Evolutionary conservation across 2,888 invertebrate genomes (phyloP), one percentile per base, ranked within the genome.

Genomic region (Parnassius smintheus): DNA sequence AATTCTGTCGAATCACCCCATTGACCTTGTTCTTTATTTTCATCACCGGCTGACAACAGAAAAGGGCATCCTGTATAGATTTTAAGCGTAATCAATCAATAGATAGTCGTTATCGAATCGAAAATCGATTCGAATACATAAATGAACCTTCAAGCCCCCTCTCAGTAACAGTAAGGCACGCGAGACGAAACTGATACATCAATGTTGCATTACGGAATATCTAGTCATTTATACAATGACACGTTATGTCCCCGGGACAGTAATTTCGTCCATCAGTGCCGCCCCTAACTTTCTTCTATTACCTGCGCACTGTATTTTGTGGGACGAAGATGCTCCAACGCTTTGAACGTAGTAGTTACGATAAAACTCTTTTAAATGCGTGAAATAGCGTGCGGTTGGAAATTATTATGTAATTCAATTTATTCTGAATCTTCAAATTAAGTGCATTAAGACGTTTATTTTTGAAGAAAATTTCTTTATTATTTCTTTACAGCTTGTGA

Each of bases 191-290:
- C 66, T 65, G 60, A 67, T 66, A 52, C 56, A 67, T 68, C 77
- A 78, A 81, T 76, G 75, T 77, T 78, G 76, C 76, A 76, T 77
- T 75, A 74, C 62, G 68, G 66, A 75, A 62, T 55, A 55, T 54
- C 62, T n/a, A 59, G 55, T 51, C 54, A 62, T 62, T 51, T 59
- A 51, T 59, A 64, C 59, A 64, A 64, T 64, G 59, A 64, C 63
- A 64, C 56, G 63, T 56, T 64, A 41, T 41, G 59, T 56, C 52
- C 51, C 59, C 56, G 18, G 42, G 46, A 56, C 52, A 25, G 56
- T 56, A 59, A 64, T 64, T 64, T 52, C 22, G 59, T 56, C 59
- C 48, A 12, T 48, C 45, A 45, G 46, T 46, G 46, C 35, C 62
- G 65, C 66, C 65, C 52, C 60, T 57, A 65, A 65, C 65, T 69